phyloP scores from a whole-genome alignment of 2,888 invertebrate species.

The Acholoe squamosa region DNA sequence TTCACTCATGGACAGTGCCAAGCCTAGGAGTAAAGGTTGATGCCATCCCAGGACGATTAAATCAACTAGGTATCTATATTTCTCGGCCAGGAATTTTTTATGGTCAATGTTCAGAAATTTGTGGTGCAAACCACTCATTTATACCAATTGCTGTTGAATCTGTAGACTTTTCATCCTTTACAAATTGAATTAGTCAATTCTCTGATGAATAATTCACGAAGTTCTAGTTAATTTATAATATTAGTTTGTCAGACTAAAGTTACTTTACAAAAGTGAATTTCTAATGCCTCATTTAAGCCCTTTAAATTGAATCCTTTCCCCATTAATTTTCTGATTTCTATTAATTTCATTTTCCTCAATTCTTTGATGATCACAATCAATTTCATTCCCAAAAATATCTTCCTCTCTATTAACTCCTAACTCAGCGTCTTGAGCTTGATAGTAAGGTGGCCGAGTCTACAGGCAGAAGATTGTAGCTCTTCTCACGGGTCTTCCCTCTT shows the following conservation, averaged over 20 bases:
- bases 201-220: constrained; percentile 58
- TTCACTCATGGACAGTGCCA: constrained; percentile 83
- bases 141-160: constrained; percentile 87
- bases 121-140: constrained; percentile 91
- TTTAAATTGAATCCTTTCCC: constrained; percentile 84
- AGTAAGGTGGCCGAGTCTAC: constrained; percentile 68
- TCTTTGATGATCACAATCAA: constrained; percentile 65
- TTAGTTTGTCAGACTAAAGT: constrained; percentile 89
- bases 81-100: constrained; percentile 88
- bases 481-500: constrained; percentile 59
- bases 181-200: constrained; percentile 68
- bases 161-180: constrained; percentile 81
- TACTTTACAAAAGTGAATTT: constrained; percentile 85
- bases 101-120: constrained; percentile 92
- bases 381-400: constrained; percentile 41
- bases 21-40: constrained; percentile 83
- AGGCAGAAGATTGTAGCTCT: constrained; percentile 71
- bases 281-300: constrained; percentile 88
- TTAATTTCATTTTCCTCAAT: constrained; percentile 58
- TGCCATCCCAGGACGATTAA: constrained; percentile 83
- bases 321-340: constrained; percentile 63
- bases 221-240: constrained; percentile 83
- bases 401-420: not conserved
- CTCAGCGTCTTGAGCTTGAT: constrained; percentile 66
- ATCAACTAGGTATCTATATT: constrained; percentile 85